These are phyloP conservation scores for Hesperia comma DNA, from an alignment of 2,888 invertebrate species.

Conservation along the genomic window DNA sequence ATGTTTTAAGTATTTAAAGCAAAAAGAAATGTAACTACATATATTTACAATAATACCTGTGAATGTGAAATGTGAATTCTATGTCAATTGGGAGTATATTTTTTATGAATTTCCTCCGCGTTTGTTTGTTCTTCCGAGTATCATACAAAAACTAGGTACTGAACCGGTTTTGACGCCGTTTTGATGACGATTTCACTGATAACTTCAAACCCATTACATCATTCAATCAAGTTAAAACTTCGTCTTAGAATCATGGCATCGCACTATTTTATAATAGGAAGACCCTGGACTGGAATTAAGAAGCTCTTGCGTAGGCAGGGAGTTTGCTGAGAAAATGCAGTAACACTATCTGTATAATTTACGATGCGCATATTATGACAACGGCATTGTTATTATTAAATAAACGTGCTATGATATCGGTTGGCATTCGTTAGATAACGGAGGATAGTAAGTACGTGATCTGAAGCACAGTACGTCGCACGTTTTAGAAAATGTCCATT, in stretches of 20 bases:
- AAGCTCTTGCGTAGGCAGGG: background rate
- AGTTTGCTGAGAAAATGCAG: background rate
- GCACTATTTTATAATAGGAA: background rate
- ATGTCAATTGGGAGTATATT: no score
- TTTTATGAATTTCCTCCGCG: no score
- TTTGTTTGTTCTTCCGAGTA: no score
- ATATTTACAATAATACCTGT: no score
- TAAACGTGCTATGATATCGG: background rate
- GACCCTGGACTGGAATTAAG: background rate
- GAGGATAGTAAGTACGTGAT: background rate
- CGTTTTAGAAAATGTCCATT: constrained; percentile 49
- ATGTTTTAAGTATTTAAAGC: no score
- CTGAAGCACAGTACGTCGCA: background rate
- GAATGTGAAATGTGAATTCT: no score
- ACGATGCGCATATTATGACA: background rate
- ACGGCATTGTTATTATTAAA: background rate
- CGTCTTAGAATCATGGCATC: background rate
- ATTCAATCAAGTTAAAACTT: background rate
- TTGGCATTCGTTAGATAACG: constrained; percentile 11
- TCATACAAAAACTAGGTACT: background rate
- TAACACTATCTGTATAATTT: background rate
- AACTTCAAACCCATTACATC: background rate
- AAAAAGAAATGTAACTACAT: no score
- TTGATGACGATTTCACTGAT: no score
- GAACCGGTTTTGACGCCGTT: no score